Evolutionary conservation across 1,140 invertebrate species (phyloP).

Genomic region (Calycopis cecrops): DNA sequence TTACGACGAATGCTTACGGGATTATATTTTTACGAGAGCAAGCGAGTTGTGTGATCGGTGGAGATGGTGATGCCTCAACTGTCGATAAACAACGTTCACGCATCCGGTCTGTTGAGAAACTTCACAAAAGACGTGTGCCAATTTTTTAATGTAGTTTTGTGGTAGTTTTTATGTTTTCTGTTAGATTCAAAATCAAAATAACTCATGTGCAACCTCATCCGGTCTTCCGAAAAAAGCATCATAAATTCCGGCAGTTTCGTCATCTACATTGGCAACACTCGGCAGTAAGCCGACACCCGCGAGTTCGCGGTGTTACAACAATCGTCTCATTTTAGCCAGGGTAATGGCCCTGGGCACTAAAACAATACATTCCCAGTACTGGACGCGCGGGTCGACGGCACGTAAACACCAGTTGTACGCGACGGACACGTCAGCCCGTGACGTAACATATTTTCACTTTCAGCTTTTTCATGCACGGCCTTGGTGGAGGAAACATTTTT

Average conservation of each 20-base stretch:
- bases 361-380: slow-evolving; percentile 65
- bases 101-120: no score
- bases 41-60: no score
- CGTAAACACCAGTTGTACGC: slow-evolving; percentile 46
- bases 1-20: no score
- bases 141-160: no score
- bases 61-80: no score
- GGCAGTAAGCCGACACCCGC: not conserved
- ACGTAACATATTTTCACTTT: slow-evolving; percentile 22
- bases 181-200: no score
- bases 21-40: no score
- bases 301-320: slow-evolving; percentile 33
- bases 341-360: slow-evolving; percentile 42
- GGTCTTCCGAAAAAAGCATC: no score
- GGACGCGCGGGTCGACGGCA: slow-evolving; percentile 53
- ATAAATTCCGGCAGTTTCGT: not conserved
- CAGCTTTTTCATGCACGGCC: not conserved
- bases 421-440: slow-evolving; percentile 27
- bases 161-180: no score
- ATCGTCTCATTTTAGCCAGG: slow-evolving; percentile 60
- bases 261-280: not conserved
- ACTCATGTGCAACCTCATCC: no score
- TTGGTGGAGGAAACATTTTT: not conserved
- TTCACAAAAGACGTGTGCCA: no score
- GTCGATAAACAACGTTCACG: no score